Evolutionary conservation across 1,140 invertebrate species (phyloP).

Genomic region (Nymphalis io): DNA sequence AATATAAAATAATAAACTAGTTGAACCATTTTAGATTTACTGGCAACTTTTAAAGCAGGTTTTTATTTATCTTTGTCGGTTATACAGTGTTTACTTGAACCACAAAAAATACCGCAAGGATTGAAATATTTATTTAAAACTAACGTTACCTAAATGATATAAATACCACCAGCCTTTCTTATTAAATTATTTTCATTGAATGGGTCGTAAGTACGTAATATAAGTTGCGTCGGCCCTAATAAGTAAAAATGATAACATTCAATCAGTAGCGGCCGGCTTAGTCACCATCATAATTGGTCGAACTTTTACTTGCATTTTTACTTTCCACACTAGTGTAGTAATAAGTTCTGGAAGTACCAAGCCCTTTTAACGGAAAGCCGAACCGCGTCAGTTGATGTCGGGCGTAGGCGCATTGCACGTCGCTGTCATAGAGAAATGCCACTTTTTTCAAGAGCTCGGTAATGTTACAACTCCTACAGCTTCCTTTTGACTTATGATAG

Average conservation of each 20-base stretch:
- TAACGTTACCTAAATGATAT: too few relatives aligned
- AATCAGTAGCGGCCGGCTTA: slow-evolving; percentile 29
- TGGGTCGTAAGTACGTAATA: too few relatives aligned
- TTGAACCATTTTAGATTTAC: too few relatives aligned
- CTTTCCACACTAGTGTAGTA: slow-evolving; percentile 47
- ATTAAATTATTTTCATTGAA: too few relatives aligned
- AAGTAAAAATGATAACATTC: neutral
- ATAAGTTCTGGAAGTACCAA: slow-evolving; percentile 45
- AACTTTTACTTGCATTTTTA: slow-evolving; percentile 66
- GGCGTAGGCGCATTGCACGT: slow-evolving; percentile 40
- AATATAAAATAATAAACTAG: too few relatives aligned
- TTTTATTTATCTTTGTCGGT: too few relatives aligned
- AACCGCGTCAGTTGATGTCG: slow-evolving; percentile 42
- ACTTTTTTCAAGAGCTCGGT: slow-evolving; percentile 33
- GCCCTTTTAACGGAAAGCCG: slow-evolving; percentile 54
- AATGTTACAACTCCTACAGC: slow-evolving; percentile 12
- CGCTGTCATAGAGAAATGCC: slow-evolving; percentile 45
- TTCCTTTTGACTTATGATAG: slow-evolving; percentile 30
- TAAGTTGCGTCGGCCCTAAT: neutral
- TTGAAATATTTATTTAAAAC: too few relatives aligned
- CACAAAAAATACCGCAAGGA: too few relatives aligned
- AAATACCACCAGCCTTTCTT: too few relatives aligned
- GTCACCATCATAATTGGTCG: slow-evolving; percentile 48
- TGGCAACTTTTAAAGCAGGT: too few relatives aligned
- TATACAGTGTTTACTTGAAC: too few relatives aligned